phyloP scores from a whole-genome alignment of 1,140 invertebrate genomes.

The Popillia japonica region DNA sequence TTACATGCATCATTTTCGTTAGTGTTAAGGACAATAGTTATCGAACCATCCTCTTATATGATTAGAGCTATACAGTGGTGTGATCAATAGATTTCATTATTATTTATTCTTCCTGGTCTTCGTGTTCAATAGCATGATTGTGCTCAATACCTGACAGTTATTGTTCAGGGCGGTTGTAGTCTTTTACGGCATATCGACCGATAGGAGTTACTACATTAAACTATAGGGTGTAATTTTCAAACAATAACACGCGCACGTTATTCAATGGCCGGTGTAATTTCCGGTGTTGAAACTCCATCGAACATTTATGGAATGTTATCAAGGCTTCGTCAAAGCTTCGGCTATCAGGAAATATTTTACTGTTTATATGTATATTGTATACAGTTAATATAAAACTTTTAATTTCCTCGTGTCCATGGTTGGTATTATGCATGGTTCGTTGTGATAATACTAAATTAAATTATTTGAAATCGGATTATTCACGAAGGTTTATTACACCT shows the following conservation, averaged over 20 bases:
- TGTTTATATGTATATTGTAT: too few relatives aligned
- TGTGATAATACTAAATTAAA: too few relatives aligned
- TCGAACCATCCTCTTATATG: too few relatives aligned
- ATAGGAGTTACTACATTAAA: conserved; percentile 22
- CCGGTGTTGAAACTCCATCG: conserved; percentile 29
- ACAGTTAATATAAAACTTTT: too few relatives aligned
- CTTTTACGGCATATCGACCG: conserved; percentile 15
- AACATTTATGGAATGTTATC: conserved; percentile 29
- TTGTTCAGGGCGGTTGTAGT: not conserved
- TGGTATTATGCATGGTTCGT: too few relatives aligned
- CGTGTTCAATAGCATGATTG: not conserved
- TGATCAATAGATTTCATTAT: conserved; percentile 9
- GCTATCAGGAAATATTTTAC: not conserved
- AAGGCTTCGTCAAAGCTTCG: not conserved
- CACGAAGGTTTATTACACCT: too few relatives aligned
- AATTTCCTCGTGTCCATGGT: too few relatives aligned
- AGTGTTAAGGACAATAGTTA: too few relatives aligned
- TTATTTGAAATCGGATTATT: too few relatives aligned
- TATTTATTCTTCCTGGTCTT: not conserved
- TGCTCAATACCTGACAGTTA: conserved; percentile 13
- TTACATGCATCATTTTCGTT: not conserved
- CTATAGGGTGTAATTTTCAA: conserved; percentile 29
- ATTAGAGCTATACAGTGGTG: not conserved
- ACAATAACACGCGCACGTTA: conserved; percentile 25
- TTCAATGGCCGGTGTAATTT: conserved; percentile 13